Conservation (phyloP, 2,888 invertebrate genomes). For the Hipparchia semele region DNA sequence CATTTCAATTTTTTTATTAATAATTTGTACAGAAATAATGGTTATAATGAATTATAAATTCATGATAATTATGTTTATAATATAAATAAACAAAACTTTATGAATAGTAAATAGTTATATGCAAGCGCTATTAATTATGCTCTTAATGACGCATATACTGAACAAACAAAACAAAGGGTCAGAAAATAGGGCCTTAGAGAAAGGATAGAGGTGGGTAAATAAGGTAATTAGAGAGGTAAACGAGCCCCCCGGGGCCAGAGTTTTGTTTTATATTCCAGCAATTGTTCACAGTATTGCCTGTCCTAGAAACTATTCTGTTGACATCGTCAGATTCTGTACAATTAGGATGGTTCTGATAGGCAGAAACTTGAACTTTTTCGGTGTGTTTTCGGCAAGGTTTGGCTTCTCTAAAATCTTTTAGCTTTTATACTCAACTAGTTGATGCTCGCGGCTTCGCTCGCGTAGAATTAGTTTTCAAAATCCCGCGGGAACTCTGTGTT, state of each 20-base stretch:
- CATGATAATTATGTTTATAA: no score
- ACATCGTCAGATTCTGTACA: background rate
- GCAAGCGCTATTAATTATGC: slow-evolving; percentile 10
- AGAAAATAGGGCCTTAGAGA: slow-evolving; percentile 12
- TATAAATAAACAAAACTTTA: no score
- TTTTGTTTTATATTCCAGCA: slow-evolving; percentile 23
- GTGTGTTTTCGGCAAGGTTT: background rate
- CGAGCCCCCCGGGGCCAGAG: slow-evolving; percentile 6
- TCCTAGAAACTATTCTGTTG: slow-evolving; percentile 13
- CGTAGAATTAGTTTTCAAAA: no score
- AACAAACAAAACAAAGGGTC: slow-evolving; percentile 20
- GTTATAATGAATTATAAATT: no score
- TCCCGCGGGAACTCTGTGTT: no score
- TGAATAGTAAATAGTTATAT: background rate
- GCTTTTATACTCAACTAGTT: no score
- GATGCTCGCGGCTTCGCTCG: no score
- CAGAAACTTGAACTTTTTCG: background rate
- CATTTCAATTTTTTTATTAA: no score
- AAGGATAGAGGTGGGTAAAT: slow-evolving; percentile 27
- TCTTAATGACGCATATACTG: background rate
- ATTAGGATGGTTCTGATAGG: background rate
- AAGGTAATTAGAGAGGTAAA: slow-evolving; percentile 27
- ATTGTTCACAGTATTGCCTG: slow-evolving; percentile 18
- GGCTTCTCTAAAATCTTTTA: background rate
- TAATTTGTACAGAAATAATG: no score